Base-by-base conservation (phyloP, 1,140 invertebrate genomes). In the Plodia interpunctella region DNA sequence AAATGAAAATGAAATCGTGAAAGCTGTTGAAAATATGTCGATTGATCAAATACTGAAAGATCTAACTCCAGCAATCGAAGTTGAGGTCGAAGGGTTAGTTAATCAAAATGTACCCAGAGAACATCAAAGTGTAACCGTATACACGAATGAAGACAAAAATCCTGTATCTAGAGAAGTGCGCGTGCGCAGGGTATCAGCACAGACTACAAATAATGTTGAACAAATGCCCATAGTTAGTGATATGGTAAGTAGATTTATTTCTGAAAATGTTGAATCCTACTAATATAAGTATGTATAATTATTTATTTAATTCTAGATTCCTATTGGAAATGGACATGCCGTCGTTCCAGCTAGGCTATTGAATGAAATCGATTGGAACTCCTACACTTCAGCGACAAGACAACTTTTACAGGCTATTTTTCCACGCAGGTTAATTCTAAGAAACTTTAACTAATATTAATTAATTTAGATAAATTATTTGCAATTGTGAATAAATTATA, bases 331-430 rank as follows among this genome's bases (percentile, higher is more conserved):
- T 20, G 72, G 76, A 0, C 61, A 68, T 35, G 69, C 70, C 5
- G 57, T 38, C 15, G 68, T 82, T 20, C 77, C 77, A 13, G 59
- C 54, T 19, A 66, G 66, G 49, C 35, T 82, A 1, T 32, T 78
- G 10, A 72, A 72, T 32, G 60, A 71, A 54, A 72, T 81, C 15
- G 68, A 78, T 57, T 81, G 78, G 78, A 66, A 30, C 44, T 78
- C 76, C 1, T 70, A 81, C 49, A 74, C 76, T 10, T 56, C 65
- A 8, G 76, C 70, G 0, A 82, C 79, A 1, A 70, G 77, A 35
- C 69, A 72, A 35, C 50, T 82, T 19, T 53, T 82, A 18, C 68
- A 76, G 60, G 70, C 79, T 21, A 59, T 82, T 10, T 82, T 82
- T 63, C 70, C 79, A n/a, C 63, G 79, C 57, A 82, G 63, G 79